Evolutionary conservation across 2,797 vertebrate species (phyloP), one percentile per base, ranked within the genome.

Genomic region (Phoeniculus purpureus): DNA sequence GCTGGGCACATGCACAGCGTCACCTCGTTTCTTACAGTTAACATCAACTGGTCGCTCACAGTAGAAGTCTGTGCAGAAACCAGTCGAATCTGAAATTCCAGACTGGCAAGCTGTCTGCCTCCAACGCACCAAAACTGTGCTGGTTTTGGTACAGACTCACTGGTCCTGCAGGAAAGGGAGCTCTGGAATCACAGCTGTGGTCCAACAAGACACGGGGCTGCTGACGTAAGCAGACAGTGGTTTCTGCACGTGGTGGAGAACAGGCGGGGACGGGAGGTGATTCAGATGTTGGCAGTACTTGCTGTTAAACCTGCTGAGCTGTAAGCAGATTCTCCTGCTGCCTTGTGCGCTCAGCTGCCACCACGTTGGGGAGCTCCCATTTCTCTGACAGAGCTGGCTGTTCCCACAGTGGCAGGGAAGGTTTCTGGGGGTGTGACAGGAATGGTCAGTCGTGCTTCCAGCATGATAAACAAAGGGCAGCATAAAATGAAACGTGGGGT

Each of bases 401-500:
- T 26, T 29, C 55, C 66, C 21, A 7, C 0, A 0, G 18, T 8
- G 37, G 37, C 61, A 25, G 45, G 56, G 56, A 26, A 34, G 43
- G 27, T 22, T 51, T 32, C 6, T 2, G 26, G n/a, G 52, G 27
- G 9, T n/a, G 29, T 5, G 2, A 12, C 21, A 12, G 3, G 1
- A n/a, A 40, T 13, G 26, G 13, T n/a, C n/a, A n/a, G n/a, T 67
- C 1, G 1, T 67, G 61, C 51, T 60, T 43, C 58, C 72, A 8
- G 55, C 59, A 8, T 70, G 7, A 2, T 0, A 4, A 12, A 13
- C 8, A 31, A 34, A 27, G 31, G 4, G 31, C 47, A 25, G 17
- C 32, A 5, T 2, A 1, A 12, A 40, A 50, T 26, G 66, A 32
- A 29, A 17, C 0, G 16, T 3, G 54, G 64, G 1, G 0, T 1